A percentile compares a stretch with the other conserved stretches of the same genome.
These are phyloP conservation scores for Tortricodes alternella DNA, from an alignment of 2,888 invertebrate genomes.

Conservation along the genomic window DNA sequence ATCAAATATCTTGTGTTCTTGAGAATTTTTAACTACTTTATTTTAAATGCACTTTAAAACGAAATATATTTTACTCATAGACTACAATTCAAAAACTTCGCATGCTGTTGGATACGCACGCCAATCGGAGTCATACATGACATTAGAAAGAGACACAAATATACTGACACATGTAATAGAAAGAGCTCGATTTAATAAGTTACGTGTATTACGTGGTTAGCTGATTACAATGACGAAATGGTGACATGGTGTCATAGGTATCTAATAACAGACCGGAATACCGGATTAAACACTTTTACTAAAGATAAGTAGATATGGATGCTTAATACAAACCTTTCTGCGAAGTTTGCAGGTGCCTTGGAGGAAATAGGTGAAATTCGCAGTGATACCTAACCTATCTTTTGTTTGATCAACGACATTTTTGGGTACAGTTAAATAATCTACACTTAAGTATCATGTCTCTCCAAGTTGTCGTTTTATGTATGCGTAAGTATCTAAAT, in stretches of 20 bases:
- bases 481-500: too few species aligned
- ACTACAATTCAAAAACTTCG: neutral
- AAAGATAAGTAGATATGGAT: neutral
- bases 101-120: conserved; percentile 35
- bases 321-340: neutral
- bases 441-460: too few species aligned
- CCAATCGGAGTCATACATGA: conserved; percentile 69
- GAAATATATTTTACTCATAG: neutral
- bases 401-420: too few species aligned
- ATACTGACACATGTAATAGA: conserved; percentile 36
- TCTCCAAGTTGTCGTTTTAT: too few species aligned
- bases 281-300: conserved; percentile 10
- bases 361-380: too few species aligned
- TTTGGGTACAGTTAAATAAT: too few species aligned
- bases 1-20: neutral
- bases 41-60: neutral
- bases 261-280: conserved; percentile 8
- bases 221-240: neutral
- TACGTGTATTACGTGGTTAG: conserved; percentile 36
- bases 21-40: neutral
- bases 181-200: conserved; percentile 44
- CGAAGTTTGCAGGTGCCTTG: too few species aligned
- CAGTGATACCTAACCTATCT: too few species aligned
- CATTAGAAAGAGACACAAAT: conserved; percentile 58
- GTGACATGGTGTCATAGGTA: neutral